Percentiles rank a stretch among this genome's conserved stretches.
Conservation (phyloP, 2,888 invertebrate species). For the Pemphredon lugubris region DNA sequence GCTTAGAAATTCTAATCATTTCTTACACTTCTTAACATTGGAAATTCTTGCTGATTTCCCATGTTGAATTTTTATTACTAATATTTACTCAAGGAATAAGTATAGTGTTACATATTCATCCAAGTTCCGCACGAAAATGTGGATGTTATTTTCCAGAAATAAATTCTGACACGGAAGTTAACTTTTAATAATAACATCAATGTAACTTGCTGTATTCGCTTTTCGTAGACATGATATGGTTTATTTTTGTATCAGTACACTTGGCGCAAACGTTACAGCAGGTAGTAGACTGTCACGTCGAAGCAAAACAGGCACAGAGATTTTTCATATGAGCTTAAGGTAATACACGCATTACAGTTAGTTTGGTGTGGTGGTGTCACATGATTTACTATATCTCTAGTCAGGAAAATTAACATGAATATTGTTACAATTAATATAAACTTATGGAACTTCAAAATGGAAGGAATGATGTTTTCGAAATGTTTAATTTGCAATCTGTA, state of each 20-base stretch:
- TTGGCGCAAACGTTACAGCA: slow-evolving; percentile 68
- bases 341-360: slow-evolving; percentile 73
- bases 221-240: slow-evolving; percentile 41
- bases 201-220: too few relatives aligned
- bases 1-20: too few relatives aligned
- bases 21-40: too few relatives aligned
- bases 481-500: too few relatives aligned
- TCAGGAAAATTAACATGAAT: slow-evolving; percentile 16
- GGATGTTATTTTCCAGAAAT: too few relatives aligned
- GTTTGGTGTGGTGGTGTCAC: slow-evolving; percentile 56
- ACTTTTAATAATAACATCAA: too few relatives aligned
- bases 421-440: background rate
- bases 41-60: too few relatives aligned
- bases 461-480: background rate
- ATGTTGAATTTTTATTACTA: too few relatives aligned
- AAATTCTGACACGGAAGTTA: too few relatives aligned
- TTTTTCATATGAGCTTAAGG: slow-evolving; percentile 91
- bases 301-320: slow-evolving; percentile 87
- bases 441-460: background rate
- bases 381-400: slow-evolving; percentile 7
- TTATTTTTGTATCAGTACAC: slow-evolving; percentile 74
- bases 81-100: too few relatives aligned
- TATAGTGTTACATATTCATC: too few relatives aligned
- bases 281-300: slow-evolving; percentile 76
- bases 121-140: too few relatives aligned